Conservation (phyloP, 1,140 invertebrate genomes). For the Drosophila pruinosa region DNA sequence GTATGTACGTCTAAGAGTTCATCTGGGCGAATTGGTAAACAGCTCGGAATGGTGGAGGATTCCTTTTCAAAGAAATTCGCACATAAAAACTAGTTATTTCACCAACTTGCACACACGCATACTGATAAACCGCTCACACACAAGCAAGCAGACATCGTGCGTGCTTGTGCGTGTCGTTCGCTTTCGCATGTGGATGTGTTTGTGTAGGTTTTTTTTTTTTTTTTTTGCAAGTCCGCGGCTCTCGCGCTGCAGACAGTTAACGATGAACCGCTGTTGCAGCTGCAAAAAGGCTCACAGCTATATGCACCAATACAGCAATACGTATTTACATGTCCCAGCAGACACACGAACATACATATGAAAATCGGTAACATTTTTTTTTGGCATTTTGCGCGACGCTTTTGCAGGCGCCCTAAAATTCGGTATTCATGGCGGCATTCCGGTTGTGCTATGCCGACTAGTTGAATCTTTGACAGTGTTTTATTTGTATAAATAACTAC, state of each 20-base stretch:
- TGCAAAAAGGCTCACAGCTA: conserved; percentile 14
- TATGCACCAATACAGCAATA: neutral
- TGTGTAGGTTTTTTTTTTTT: conserved; percentile 9
- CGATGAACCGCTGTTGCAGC: conserved; percentile 21
- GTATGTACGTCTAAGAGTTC: conserved; percentile 5
- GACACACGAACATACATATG: neutral
- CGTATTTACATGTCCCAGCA: neutral
- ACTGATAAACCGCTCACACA: neutral
- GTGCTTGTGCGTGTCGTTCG: conserved; percentile 1
- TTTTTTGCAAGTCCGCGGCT: conserved; percentile 10
- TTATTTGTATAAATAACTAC: neutral
- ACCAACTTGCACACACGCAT: conserved; percentile 25
- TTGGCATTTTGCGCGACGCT: neutral
- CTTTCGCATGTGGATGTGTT: neutral
- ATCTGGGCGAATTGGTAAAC: conserved; percentile 18
- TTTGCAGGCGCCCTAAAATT: conserved; percentile 14
- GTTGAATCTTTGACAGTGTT: neutral
- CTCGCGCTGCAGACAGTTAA: conserved; percentile 2
- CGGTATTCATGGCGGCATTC: conserved; percentile 14
- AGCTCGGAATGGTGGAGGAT: conserved; percentile 55
- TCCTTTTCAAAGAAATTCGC: conserved; percentile 24
- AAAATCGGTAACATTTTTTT: neutral
- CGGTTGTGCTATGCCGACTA: neutral
- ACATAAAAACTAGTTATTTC: conserved; percentile 64
- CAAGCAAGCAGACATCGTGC: neutral